Evolutionary conservation across 1,140 invertebrate species (phyloP).

Genomic region (Aphidius gifuensis): DNA sequence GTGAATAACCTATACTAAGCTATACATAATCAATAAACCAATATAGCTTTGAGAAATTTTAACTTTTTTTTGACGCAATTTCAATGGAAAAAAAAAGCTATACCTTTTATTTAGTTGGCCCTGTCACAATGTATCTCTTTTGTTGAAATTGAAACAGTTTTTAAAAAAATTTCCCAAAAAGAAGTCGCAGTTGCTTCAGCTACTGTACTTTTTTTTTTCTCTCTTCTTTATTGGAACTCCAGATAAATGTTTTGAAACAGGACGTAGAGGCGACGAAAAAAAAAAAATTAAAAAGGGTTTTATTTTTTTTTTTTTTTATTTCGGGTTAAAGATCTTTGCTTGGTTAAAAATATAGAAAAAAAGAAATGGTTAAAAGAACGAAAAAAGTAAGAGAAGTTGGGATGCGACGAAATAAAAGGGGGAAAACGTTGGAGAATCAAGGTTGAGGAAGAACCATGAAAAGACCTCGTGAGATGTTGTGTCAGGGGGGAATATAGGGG

Average conservation of each 20-base stretch:
- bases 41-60: too few relatives aligned
- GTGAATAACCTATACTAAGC: constrained; percentile 26
- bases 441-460: constrained; percentile 12
- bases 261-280: not conserved
- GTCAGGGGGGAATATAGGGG: constrained; percentile 31
- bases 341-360: constrained; percentile 29
- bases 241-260: constrained; percentile 3
- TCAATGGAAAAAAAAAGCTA: constrained; percentile 1
- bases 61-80: not conserved
- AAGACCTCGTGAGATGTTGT: constrained; percentile 22
- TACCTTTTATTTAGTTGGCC: not conserved
- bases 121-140: not conserved
- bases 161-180: too few relatives aligned
- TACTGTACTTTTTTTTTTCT: not conserved
- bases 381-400: constrained; percentile 38
- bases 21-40: not conserved
- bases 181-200: too few relatives aligned
- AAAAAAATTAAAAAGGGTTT: constrained; percentile 2
- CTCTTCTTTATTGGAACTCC: not conserved
- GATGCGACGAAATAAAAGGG: constrained; percentile 16
- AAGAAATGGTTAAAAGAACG: constrained; percentile 38
- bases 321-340: constrained; percentile 1
- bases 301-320: not conserved
- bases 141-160: too few relatives aligned
- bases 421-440: constrained; percentile 2